A percentile compares a stretch with the other conserved stretches of the same genome.
Conservation (phyloP, 2,797 vertebrate genomes). For the Crenichthys baileyi region DNA sequence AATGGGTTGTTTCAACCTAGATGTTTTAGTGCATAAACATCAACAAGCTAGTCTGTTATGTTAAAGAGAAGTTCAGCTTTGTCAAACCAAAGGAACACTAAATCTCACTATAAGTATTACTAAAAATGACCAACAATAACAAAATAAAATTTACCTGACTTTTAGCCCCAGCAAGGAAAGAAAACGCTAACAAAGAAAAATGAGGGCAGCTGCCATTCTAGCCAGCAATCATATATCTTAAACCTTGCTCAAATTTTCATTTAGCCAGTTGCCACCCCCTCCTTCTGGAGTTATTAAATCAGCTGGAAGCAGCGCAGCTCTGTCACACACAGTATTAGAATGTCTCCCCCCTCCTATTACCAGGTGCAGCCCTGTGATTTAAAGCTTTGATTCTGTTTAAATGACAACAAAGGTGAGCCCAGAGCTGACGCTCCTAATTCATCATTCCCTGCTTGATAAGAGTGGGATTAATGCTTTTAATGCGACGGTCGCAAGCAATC, state of each 20-base stretch:
- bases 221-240: slow-evolving; percentile 71
- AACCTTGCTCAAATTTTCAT: slow-evolving; percentile 75
- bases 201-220: slow-evolving; percentile 63
- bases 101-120: slow-evolving; percentile 19
- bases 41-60: slow-evolving; percentile 34
- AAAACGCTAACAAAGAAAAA: slow-evolving; percentile 56
- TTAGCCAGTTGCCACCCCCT: slow-evolving; percentile 67
- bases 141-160: slow-evolving; percentile 42
- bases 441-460: slow-evolving; percentile 84
- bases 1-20: neutral
- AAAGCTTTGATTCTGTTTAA: slow-evolving; percentile 86
- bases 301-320: slow-evolving; percentile 74
- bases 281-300: slow-evolving; percentile 80
- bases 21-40: slow-evolving; percentile 1
- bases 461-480: slow-evolving; percentile 84
- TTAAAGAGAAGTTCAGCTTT: slow-evolving; percentile 46
- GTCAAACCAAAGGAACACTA: slow-evolving; percentile 20
- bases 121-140: slow-evolving; percentile 39
- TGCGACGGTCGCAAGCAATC: slow-evolving; percentile 78
- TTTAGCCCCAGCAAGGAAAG: slow-evolving; percentile 43
- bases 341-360: slow-evolving; percentile 73
- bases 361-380: slow-evolving; percentile 83
- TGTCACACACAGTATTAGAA: slow-evolving; percentile 76
- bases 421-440: slow-evolving; percentile 81
- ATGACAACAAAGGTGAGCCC: slow-evolving; percentile 84